Base-by-base conservation (phyloP, 2,113 vertebrate genomes). In the Synchiropus splendidus region DNA sequence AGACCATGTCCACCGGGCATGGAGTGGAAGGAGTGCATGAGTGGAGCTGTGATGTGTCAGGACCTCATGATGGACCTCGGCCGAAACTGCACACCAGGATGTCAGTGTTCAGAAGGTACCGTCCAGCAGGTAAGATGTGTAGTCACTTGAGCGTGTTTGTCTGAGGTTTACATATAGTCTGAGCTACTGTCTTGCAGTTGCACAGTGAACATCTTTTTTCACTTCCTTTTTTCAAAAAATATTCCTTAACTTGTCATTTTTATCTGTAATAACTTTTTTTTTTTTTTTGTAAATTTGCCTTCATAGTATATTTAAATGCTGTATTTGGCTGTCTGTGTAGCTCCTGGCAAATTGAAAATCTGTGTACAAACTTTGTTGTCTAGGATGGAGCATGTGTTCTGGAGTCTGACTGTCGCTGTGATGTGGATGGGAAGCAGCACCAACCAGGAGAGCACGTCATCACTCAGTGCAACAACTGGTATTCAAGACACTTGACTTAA, bases 381-480 rank as follows among this genome's bases (percentile, higher is more conserved):
- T 52, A 88, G 86, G 77, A 81, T 36, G 74, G 72, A 0, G 39
- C 18, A 16, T 93, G 90, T 34, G 86, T 90, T 27, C 60, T 46
- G 0, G 36, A 72, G 40, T 56, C 64, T 2, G 67, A 77, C 18
- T 92, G 91, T 47, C 88, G 77, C 18, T 93, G 89, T 41, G 35
- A 85, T 41, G 39, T 82, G 1, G 52, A 74, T 4, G 88, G 86
- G 2, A 54, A 54, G 38, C 79, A 84, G 39, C 70, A 85, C 30
- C 43, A 67, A 1, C 77, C 87, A 0, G 87, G 87, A 50, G 78
- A 83, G 1, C 18, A 12, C 0, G 80, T 91, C 21, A 18, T 54
- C n/a, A 59, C 17, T n/a, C 79, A 71, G 13, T 94, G 91, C 42
- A 88, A 86, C 58, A 92, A 86, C 57, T 93, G 90, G 90, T 89